Evolutionary conservation across 2,888 invertebrate species (phyloP).

Genomic region (Polydrusus cervinus): DNA sequence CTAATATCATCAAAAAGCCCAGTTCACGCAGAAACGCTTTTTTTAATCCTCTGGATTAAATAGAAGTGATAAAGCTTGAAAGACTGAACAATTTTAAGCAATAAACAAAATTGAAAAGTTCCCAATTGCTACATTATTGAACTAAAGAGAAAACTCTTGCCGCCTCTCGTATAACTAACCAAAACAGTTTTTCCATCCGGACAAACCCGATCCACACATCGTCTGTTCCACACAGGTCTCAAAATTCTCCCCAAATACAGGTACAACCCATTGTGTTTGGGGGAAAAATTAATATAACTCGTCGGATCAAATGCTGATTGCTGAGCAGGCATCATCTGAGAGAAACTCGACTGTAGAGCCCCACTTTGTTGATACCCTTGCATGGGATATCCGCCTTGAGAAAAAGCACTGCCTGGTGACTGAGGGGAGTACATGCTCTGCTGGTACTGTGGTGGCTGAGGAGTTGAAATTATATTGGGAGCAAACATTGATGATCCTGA

Average conservation of each 20-base stretch:
- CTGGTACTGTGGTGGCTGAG: conserved; percentile 58
- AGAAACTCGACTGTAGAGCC: conserved; percentile 37
- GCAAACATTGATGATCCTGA: conserved; percentile 62
- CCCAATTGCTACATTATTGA: no score
- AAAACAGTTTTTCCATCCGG: conserved; percentile 75
- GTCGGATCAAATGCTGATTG: conserved; percentile 59
- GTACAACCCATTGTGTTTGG: conserved; percentile 95
- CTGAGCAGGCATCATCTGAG: conserved; percentile 56
- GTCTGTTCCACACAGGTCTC: conserved; percentile 90
- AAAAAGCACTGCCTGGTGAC: conserved; percentile 2
- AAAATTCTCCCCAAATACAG: conserved; percentile 92
- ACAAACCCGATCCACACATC: conserved; percentile 79
- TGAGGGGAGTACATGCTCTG: conserved; percentile 52
- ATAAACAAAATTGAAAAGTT: no score
- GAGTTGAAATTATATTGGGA: conserved; percentile 70
- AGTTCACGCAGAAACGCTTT: no score
- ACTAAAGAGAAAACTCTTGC: no score
- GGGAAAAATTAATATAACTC: conserved; percentile 73
- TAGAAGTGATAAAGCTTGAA: no score
- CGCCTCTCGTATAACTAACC: conserved; percentile 73
- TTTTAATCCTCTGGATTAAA: no score
- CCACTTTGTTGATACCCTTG: conserved; percentile 40
- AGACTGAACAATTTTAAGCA: no score
- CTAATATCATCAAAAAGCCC: no score
- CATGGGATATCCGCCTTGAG: conserved; percentile 33